phyloP scores from a whole-genome alignment of 1,140 invertebrate genomes.

The Heliconius eleuchia region DNA sequence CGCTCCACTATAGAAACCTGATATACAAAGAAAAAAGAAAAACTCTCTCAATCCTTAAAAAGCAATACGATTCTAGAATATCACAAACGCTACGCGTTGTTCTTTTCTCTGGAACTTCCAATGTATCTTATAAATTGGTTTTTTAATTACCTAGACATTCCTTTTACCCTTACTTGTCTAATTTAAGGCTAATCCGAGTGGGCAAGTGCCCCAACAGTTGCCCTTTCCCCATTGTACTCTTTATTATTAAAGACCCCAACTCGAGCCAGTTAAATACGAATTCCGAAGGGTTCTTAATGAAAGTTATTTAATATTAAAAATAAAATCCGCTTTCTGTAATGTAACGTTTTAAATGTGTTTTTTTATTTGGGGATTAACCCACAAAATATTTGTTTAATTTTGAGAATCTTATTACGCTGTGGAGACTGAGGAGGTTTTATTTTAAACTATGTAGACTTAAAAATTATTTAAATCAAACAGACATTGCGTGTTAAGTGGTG shows the following conservation, averaged over 20 bases:
- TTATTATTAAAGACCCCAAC: constrained; percentile 64
- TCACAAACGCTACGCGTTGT: constrained; percentile 29
- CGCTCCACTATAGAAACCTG: neutral
- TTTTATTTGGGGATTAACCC: neutral
- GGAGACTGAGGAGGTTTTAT: neutral
- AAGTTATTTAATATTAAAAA: constrained; percentile 39
- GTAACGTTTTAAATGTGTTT: constrained; percentile 20
- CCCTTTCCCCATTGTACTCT: constrained; percentile 59
- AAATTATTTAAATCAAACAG: too few relatives aligned
- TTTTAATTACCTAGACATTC: constrained; percentile 68
- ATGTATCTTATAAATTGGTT: constrained; percentile 71
- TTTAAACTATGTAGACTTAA: neutral
- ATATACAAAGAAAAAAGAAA: neutral
- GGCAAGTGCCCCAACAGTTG: constrained; percentile 54
- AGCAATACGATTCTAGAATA: constrained; percentile 28
- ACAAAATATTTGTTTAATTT: neutral
- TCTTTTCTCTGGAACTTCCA: constrained; percentile 38
- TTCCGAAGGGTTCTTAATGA: constrained; percentile 46
- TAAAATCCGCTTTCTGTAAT: constrained; percentile 17
- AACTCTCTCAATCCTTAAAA: constrained; percentile 29
- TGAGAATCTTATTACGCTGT: neutral
- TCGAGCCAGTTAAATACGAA: constrained; percentile 48
- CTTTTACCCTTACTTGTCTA: constrained; percentile 65
- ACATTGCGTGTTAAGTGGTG: too few relatives aligned
- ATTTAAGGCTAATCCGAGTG: constrained; percentile 69